Evolutionary conservation across 2,888 invertebrate species (phyloP), one percentile per base, ranked within the genome.

Genomic region (Lithophane semibrunnea): DNA sequence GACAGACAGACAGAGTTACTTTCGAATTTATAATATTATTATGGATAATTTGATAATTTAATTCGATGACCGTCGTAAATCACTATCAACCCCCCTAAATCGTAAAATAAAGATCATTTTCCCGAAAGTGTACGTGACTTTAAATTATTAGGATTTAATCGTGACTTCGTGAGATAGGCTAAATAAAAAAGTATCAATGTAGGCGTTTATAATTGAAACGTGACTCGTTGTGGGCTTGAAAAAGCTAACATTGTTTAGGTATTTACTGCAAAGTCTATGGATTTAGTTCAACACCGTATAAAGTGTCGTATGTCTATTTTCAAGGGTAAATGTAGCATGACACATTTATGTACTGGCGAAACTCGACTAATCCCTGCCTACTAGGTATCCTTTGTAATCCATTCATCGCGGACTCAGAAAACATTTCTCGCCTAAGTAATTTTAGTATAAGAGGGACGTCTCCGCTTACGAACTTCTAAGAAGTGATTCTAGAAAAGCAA

Each of bases 81-180:
- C 13, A 73, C 21, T 47, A 52, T 9, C n/a, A n/a, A 76, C 21
- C 7, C 18, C 56, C 18, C 0, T 18, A 67, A 44, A 84, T 54
- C 54, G 52, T 60, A 84, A 74, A 84, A 84, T 70, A 67, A 54
- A 73, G 29, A 58, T 74, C 42, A 60, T 18, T 80, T 67, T 2
- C 21, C 24, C 18, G 10, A 64, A 66, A 63, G 13, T 71, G 63
- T 60, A 84, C 85, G 81, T 85, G 85, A 85, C 75, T 64, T 74
- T 49, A 49, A 71, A 82, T 80, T 68, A 58, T 56, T 67, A 52
- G 64, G n/a, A 71, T 80, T 49, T 67, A 70, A 56, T 60, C 52
- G 76, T 29, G 75, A 44, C 44, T 82, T 64, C 24, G 58, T 64
- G 18, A 84, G 85, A 71, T 71, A 67, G 5, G n/a, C 58, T 60